Conservation (phyloP, 2,113 vertebrate species). For the Cardinalis cardinalis region DNA sequence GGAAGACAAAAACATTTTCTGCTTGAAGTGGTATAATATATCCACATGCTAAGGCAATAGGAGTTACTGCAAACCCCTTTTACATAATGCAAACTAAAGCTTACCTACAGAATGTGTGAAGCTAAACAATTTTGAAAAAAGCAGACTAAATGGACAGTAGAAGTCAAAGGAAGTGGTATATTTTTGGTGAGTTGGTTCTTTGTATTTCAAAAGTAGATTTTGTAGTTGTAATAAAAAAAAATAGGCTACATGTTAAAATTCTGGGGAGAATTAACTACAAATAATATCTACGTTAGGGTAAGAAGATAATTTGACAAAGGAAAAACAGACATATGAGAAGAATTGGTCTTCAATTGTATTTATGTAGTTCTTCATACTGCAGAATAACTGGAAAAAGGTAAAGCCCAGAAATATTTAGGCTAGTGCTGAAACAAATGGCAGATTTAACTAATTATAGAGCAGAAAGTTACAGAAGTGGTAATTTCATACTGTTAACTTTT, state of each 20-base stretch:
- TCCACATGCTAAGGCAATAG: background rate
- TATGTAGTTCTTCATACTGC: background rate
- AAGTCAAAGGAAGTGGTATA: background rate
- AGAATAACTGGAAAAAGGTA: conserved; percentile 21
- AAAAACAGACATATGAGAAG: conserved; percentile 37
- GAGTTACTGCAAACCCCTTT: background rate
- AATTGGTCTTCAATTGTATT: conserved; percentile 9
- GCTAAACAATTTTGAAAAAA: conserved; percentile 1
- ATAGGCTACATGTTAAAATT: conserved; percentile 23
- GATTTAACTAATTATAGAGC: background rate
- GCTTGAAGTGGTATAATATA: background rate
- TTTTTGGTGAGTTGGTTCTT: background rate
- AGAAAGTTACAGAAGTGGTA: conserved; percentile 16
- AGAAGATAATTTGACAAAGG: conserved; percentile 32
- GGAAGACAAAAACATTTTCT: conserved; percentile 11
- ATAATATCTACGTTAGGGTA: conserved; percentile 22
- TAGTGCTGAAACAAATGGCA: conserved; percentile 27
- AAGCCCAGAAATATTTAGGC: conserved; percentile 50
- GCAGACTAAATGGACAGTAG: background rate
- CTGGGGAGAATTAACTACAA: conserved; percentile 21
- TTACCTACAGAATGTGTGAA: background rate
- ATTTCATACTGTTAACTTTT: conserved; percentile 10
- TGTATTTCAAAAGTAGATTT: conserved; percentile 40
- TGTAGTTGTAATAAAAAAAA: conserved; percentile 41
- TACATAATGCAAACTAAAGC: background rate